A percentile compares a stretch with the other conserved stretches of the same genome.
Evolutionary conservation across 1,140 invertebrate species (phyloP).

Genomic region (Maconellicoccus hirsutus): DNA sequence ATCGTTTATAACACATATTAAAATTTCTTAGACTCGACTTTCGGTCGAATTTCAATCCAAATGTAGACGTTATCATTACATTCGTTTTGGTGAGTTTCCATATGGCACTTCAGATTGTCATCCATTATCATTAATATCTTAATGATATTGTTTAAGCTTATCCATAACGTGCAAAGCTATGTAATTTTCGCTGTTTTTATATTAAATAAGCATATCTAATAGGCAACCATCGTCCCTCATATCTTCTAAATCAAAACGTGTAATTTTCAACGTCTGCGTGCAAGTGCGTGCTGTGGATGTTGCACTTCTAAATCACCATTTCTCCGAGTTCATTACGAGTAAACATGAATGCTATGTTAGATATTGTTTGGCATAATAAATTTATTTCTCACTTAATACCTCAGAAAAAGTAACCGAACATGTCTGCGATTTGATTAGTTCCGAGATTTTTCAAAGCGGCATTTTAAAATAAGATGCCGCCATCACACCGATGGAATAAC

Average conservation of each 20-base stretch:
- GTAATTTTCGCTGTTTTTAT: slow-evolving; percentile 20
- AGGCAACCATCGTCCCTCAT: not conserved
- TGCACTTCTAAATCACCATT: slow-evolving; percentile 7
- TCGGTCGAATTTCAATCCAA: not conserved
- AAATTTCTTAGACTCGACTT: slow-evolving; percentile 5
- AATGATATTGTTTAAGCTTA: slow-evolving; percentile 18
- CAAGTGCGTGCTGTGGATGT: not conserved
- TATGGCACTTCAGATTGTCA: slow-evolving; percentile 10
- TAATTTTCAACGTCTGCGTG: slow-evolving; percentile 14
- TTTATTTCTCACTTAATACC: not conserved
- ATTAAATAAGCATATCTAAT: slow-evolving; percentile 21
- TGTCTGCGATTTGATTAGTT: not conserved
- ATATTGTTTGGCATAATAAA: not conserved
- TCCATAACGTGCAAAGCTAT: not conserved
- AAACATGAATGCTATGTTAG: not conserved
- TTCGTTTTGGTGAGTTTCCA: slow-evolving; percentile 14
- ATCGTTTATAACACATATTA: not conserved
- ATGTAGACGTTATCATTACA: slow-evolving; percentile 12
- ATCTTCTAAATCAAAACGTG: not conserved
- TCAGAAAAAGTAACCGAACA: not conserved
- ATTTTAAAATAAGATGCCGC: not conserved
- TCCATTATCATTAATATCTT: slow-evolving; percentile 19
- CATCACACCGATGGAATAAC: too few species aligned
- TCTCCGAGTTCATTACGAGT: not conserved
- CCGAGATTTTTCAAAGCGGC: not conserved